A percentile compares a stretch with the other conserved stretches of the same genome.
Conservation (phyloP, 2,888 invertebrate genomes). For the Cynaeus angustus region DNA sequence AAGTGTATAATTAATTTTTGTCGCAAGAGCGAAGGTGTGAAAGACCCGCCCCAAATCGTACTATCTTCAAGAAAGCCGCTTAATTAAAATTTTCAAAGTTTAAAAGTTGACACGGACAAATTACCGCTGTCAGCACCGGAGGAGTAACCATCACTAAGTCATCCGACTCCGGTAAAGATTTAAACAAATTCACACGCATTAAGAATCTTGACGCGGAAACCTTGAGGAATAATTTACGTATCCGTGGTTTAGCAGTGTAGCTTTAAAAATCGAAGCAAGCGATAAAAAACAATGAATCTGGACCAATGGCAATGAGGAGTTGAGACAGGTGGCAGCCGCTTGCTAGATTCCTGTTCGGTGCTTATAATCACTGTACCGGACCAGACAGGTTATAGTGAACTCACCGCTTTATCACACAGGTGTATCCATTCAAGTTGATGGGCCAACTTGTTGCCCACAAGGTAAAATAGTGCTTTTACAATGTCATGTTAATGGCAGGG, state of each 20-base stretch:
- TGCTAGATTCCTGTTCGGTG: slow-evolving; percentile 68
- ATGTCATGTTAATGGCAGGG: slow-evolving; percentile 46
- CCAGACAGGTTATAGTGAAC: slow-evolving; percentile 54
- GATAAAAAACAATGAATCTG: slow-evolving; percentile 67
- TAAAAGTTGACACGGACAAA: slow-evolving; percentile 30
- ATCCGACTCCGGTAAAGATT: slow-evolving; percentile 17
- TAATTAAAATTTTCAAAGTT: slow-evolving; percentile 37
- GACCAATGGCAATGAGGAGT: slow-evolving; percentile 68
- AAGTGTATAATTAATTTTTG: slow-evolving; percentile 45
- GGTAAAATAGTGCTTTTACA: slow-evolving; percentile 35
- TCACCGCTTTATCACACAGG: slow-evolving; percentile 45
- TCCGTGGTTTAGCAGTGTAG: slow-evolving; percentile 56
- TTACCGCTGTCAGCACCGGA: slow-evolving; percentile 17
- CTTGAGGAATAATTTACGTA: slow-evolving; percentile 45
- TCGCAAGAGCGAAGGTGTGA: slow-evolving; percentile 23
- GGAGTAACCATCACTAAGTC: slow-evolving; percentile 18
- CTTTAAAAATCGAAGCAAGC: slow-evolving; percentile 58
- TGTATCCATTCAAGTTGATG: slow-evolving; percentile 40
- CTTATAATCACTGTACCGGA: slow-evolving; percentile 66
- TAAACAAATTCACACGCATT: slow-evolving; percentile 25
- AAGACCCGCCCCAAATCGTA: slow-evolving; percentile 29
- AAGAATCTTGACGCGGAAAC: slow-evolving; percentile 33
- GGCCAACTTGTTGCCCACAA: slow-evolving; percentile 38
- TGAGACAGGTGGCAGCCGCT: slow-evolving; percentile 70
- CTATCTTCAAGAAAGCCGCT: slow-evolving; percentile 31